Base-by-base conservation (phyloP, 2,113 vertebrate genomes). In the Rhodinocichla rosea region DNA sequence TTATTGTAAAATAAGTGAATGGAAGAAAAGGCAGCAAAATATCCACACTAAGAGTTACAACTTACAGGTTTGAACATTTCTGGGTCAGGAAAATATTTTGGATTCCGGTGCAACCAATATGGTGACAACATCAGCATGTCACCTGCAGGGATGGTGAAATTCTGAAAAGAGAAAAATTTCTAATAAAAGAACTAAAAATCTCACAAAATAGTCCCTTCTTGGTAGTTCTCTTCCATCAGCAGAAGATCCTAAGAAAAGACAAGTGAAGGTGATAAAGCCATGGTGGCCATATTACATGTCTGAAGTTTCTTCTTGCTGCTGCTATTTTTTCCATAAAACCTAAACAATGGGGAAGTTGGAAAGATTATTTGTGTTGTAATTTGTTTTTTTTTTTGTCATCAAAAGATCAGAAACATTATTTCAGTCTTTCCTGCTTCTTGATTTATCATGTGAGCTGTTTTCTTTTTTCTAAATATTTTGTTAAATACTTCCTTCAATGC, bases 51-150 rank as follows among this genome's bases (percentile, higher is more conserved):
- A 83, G 83, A 83, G n/a, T 33, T 30, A 59, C 23, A 86, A 98
- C 98, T 98, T 97, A 98, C 98, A 42, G 98, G 98, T 87, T 97
- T 98, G 96, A 98, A 99, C 60, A 79, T 53, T 33, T 98, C 97
- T 27, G 98, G 98, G 44, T 98, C 98, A 53, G 98, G 98, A 96
- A 99, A 99, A 87, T 98, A 97, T 74, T 98, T 97, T 55, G 98
- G 98, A 91, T 99, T 98, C 92, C 98, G 97, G 63, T 99, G 98
- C 32, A 98, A 89, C 98, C 98, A 99, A 87, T 98, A 99, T 0
- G 98, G 98, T 18, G 98, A 99, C 92, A 99, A 35, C 97, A 98
- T 98, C 92, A 99, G 68, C 90, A 98, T 91, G 92, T 99, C 98
- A 50, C 98, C 98, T 80, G 98, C 81, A 95, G 98, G 98, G 62